Conservation (phyloP, 2,797 vertebrate genomes). For the Clarias fuscus region DNA sequence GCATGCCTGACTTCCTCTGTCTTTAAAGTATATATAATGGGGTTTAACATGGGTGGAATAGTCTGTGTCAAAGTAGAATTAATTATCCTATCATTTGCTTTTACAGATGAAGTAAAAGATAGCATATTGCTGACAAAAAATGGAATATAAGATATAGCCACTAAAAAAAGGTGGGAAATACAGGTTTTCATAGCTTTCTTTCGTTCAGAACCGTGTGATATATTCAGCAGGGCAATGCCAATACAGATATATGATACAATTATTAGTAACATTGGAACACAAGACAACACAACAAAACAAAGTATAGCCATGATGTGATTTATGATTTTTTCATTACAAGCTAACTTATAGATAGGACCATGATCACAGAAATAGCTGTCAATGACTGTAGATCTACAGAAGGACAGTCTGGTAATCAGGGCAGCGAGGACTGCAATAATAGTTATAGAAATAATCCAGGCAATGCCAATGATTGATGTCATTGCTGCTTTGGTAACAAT, state of each 20-base stretch:
- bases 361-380: conserved; percentile 66
- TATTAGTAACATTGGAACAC: conserved; percentile 7
- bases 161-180: conserved; percentile 64
- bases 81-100: conserved; percentile 6
- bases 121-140: conserved; percentile 51
- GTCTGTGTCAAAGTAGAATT: conserved; percentile 28
- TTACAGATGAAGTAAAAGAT: conserved; percentile 11
- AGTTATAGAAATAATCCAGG: conserved; percentile 16
- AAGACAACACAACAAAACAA: conserved; percentile 2
- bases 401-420: conserved; percentile 60
- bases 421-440: neutral
- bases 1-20: conserved; percentile 26
- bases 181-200: conserved; percentile 64
- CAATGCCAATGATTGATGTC: neutral
- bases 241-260: conserved; percentile 45
- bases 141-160: conserved; percentile 63
- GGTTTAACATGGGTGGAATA: conserved; percentile 37
- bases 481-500: conserved; percentile 42
- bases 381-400: conserved; percentile 63
- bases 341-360: conserved; percentile 37
- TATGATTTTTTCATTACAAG: conserved; percentile 11
- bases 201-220: conserved; percentile 50
- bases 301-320: neutral
- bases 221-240: conserved; percentile 51
- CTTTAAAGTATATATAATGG: conserved; percentile 32